These are phyloP conservation scores for Telenomus remus DNA, from an alignment of 1,140 invertebrate genomes.

Conservation along the genomic window DNA sequence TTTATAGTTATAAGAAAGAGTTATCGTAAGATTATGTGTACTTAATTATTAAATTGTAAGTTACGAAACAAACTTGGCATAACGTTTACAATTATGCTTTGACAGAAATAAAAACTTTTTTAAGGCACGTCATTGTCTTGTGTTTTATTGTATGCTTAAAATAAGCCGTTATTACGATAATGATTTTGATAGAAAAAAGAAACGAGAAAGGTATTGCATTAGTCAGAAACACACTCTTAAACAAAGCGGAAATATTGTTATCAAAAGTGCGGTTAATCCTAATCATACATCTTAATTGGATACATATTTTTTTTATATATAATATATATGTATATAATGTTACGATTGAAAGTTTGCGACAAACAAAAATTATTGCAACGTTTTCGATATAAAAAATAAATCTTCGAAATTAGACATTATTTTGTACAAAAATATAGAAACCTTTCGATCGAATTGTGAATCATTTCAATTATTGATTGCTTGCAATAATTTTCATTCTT, in stretches of 20 bases:
- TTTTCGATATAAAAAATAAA: constrained; percentile 24
- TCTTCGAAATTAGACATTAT: constrained; percentile 9
- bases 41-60: constrained; percentile 15
- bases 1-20: constrained; percentile 25
- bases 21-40: constrained; percentile 36
- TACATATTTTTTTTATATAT: constrained; percentile 4
- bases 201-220: constrained; percentile 26
- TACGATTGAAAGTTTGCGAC: constrained; percentile 2
- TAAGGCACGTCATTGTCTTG: constrained; percentile 42
- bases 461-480: constrained; percentile 1
- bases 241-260: constrained; percentile 37
- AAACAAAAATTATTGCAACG: constrained; percentile 28
- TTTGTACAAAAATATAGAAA: constrained; percentile 38
- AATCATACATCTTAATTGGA: constrained; percentile 17
- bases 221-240: constrained; percentile 29
- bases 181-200: too few species aligned
- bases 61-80: constrained; percentile 1
- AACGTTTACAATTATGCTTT: constrained; percentile 28
- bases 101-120: constrained; percentile 25
- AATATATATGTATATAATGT: constrained; percentile 12
- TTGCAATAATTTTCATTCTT: constrained; percentile 23
- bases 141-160: constrained; percentile 19
- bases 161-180: constrained; percentile 4
- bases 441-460: constrained; percentile 5
- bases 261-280: constrained; percentile 33